phyloP scores from a whole-genome alignment of 2,888 invertebrate species.

The Drosophila peninsularis region DNA sequence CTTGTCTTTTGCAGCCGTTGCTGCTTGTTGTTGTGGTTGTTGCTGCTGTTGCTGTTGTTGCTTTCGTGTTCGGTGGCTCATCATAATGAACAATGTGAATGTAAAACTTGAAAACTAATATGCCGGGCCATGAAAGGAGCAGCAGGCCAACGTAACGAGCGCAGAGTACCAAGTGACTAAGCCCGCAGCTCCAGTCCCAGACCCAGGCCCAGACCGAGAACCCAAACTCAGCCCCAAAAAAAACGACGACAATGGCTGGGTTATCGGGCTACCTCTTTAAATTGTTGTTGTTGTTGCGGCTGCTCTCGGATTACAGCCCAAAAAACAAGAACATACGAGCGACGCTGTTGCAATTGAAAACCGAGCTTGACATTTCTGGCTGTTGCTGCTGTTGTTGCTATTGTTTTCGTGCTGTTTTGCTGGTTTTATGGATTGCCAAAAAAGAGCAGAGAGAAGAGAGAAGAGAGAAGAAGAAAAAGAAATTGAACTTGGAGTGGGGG shows the following conservation, averaged over 20 bases:
- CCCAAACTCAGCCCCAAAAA: slow-evolving; percentile 11
- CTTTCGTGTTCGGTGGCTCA: slow-evolving; percentile 64
- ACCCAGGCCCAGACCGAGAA: slow-evolving; percentile 37
- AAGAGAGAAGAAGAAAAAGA: not conserved
- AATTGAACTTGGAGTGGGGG: slow-evolving; percentile 51
- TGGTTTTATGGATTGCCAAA: slow-evolving; percentile 64
- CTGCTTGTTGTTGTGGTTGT: slow-evolving; percentile 15
- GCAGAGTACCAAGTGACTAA: slow-evolving; percentile 63
- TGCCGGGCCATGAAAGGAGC: slow-evolving; percentile 64
- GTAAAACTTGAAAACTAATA: slow-evolving; percentile 72
- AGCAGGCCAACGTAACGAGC: slow-evolving; percentile 47
- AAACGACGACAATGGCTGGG: slow-evolving; percentile 30
- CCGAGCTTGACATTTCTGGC: slow-evolving; percentile 69
- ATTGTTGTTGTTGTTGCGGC: slow-evolving; percentile 37
- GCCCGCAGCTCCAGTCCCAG: slow-evolving; percentile 62
- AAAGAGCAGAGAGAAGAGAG: slow-evolving; percentile 52
- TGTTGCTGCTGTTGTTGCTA: slow-evolving; percentile 44
- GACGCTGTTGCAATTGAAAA: slow-evolving; percentile 70
- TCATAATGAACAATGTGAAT: slow-evolving; percentile 71
- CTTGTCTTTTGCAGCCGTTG: slow-evolving; percentile 38
- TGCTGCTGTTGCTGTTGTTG: slow-evolving; percentile 11
- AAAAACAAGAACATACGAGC: slow-evolving; percentile 47
- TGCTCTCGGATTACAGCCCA: slow-evolving; percentile 69
- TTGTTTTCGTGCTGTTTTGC: slow-evolving; percentile 54
- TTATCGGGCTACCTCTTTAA: slow-evolving; percentile 60